Base-by-base conservation (phyloP, 2,797 vertebrate species). In the Nannoperca obscura region DNA sequence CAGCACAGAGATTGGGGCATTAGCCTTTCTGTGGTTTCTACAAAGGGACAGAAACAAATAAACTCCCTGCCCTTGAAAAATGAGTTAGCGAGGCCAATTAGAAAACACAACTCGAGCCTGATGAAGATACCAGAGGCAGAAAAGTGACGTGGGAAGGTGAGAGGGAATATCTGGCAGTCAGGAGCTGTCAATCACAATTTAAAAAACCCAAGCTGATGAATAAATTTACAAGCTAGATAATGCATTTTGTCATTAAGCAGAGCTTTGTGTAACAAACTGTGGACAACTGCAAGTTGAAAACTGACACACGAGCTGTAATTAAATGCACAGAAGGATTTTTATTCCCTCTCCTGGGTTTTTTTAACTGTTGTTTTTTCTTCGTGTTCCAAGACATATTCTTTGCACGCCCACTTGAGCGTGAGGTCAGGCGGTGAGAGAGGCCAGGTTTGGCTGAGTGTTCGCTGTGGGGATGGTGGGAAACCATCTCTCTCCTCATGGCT, bases 341-440 rank as follows among this genome's bases (percentile, higher is more conserved):
- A 78, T 82, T 85, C 63, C 64, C 54, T 61, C 57, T 74, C 74
- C 79, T 71, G 47, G 52, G 46, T 17, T 44, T 84, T 83, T 84
- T 84, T 55, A 60, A 79, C 59, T 79, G 74, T 83, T 88, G 75
- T 76, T 82, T 85, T 86, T 88, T 66, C 71, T 86, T 63, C 44
- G n/a, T 58, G 74, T 72, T 85, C 85, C 83, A 85, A 89, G 88
- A 85, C 88, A 88, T 86, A 90, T 85, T 92, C 84, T 69, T 72
- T 88, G 83, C 86, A 88, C 38, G 91, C 70, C 90, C 85, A 93
- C 89, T 93, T 93, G 72, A 92, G 79, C 67, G 69, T 90, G 86
- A 93, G 90, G 89, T 91, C 90, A 87, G 87, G 83, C 73, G 36
- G 83, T 80, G 85, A 83, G 62, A 64, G 79, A 71, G 80, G 80